Base-by-base conservation (phyloP, 2,797 vertebrate genomes). In the Hoplostethus mediterraneus region DNA sequence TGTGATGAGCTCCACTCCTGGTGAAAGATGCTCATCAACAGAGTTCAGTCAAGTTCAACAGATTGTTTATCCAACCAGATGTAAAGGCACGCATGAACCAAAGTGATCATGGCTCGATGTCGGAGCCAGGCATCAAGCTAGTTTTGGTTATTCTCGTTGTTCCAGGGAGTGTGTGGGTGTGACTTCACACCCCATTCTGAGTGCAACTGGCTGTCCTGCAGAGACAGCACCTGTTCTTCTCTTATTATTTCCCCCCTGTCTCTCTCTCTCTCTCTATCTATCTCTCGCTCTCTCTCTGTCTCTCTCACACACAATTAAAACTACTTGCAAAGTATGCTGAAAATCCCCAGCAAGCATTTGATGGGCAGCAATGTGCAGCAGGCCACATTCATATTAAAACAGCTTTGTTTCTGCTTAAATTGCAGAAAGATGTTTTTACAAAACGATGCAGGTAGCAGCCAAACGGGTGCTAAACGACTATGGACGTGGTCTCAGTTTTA, bases 171-270 rank as follows among this genome's bases (percentile, higher is more conserved):
- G 54, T 70, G 76, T 59, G 58, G 71, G 59, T 75, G 70, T 58
- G 52, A 80, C 58, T 73, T 86, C 82, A 67, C 84, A 70, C 80
- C 68, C 77, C 36, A 47, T 67, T 60, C 69, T 64, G 69, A 71
- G 67, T 73, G 73, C 67, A 48, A 65, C 47, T 13, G 63, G 77
- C 72, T 71, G 44, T 70, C 75, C 65, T 79, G 79, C 75, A 77
- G 84, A 81, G 73, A 75, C 61, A 49, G 65, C 77, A 86, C 68
- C 71, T 79, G 47, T 55, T 72, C 51, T 63, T 79, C 63, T 76
- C 53, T 54, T 38, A 57, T 71, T 54, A 81, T 78, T 83, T 40
- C 45, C 71, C 61, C 40, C 71, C 31, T 49, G 48, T 79, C 1
- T 28, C 28, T 28, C 28, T 28, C 28, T 28, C 28, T 28, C 3